Evolutionary conservation across 2,888 invertebrate genomes (phyloP).

Genomic region (Abrostola tripartita): DNA sequence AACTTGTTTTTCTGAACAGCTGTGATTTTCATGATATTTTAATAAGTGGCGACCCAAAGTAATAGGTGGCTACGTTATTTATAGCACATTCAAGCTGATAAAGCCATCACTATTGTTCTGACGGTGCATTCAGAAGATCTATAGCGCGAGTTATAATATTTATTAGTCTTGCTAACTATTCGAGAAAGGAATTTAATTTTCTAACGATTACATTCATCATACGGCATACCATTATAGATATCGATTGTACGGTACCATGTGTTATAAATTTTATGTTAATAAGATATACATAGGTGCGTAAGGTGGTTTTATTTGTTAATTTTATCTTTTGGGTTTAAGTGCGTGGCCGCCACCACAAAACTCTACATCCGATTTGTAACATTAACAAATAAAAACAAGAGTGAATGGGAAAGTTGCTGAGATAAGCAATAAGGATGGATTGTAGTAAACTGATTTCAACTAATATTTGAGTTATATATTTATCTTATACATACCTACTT

Average conservation of each 20-base stretch:
- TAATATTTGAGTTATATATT: too few relatives aligned
- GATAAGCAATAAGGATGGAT: neutral
- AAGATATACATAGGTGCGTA: neutral
- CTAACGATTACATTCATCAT: too few relatives aligned
- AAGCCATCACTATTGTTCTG: conserved; percentile 63
- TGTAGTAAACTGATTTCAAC: too few relatives aligned
- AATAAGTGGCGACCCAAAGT: conserved; percentile 57
- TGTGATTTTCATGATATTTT: conserved; percentile 66
- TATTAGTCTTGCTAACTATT: neutral
- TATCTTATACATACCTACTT: too few relatives aligned
- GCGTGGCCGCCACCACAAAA: conserved; percentile 85
- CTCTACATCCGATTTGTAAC: conserved; percentile 66
- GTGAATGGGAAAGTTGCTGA: conserved; percentile 4
- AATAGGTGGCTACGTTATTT: conserved; percentile 71
- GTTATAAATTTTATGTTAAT: too few relatives aligned
- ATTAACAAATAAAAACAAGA: conserved; percentile 48
- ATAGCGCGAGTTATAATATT: conserved; percentile 48
- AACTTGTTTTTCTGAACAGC: conserved; percentile 42
- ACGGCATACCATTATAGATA: too few relatives aligned
- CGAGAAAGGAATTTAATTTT: neutral
- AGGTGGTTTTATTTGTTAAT: conserved; percentile 57
- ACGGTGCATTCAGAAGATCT: conserved; percentile 65
- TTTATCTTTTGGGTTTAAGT: conserved; percentile 67
- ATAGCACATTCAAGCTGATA: conserved; percentile 82
- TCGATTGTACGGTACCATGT: neutral